phyloP scores from a whole-genome alignment of 2,888 invertebrate genomes.

The Drosophila quinaria region DNA sequence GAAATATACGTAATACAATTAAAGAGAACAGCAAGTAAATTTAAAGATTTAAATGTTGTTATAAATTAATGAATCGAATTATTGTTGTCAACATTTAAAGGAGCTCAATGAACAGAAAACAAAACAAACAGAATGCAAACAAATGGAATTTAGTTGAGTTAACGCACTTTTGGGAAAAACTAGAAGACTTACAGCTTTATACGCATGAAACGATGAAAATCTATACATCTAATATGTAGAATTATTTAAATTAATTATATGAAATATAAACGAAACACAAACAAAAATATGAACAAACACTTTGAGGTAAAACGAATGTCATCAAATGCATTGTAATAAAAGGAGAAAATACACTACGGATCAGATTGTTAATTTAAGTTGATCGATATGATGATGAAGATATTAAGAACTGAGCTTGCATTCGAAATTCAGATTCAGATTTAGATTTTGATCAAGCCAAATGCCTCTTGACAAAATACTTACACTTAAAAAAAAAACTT shows the following conservation, averaged over 20 bases:
- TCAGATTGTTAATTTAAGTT: conserved; percentile 52
- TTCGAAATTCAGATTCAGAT: conserved; percentile 27
- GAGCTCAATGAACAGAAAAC: conserved; percentile 46
- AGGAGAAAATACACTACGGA: conserved; percentile 27
- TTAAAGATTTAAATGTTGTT: conserved; percentile 53
- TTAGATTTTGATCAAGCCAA: conserved; percentile 47
- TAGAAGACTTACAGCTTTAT: conserved; percentile 84
- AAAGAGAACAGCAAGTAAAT: conserved; percentile 25
- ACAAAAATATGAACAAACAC: conserved; percentile 26
- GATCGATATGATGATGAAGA: conserved; percentile 16
- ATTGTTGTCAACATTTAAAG: conserved; percentile 66
- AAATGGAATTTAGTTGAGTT: conserved; percentile 74
- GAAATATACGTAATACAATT: conserved; percentile 44
- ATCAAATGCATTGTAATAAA: conserved; percentile 49
- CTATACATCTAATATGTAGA: conserved; percentile 66
- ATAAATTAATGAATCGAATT: conserved; percentile 39
- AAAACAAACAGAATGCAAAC: conserved; percentile 44
- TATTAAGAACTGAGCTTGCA: conserved; percentile 41
- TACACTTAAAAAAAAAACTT: conserved; percentile 14
- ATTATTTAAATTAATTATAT: conserved; percentile 69
- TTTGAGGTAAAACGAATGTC: conserved; percentile 37
- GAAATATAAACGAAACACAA: conserved; percentile 27
- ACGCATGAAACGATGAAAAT: conserved; percentile 68
- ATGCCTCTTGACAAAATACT: conserved; percentile 36
- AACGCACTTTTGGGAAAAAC: conserved; percentile 70